Evolutionary conservation across 2,888 invertebrate genomes (phyloP).

Genomic region (Dicranocentrus wangi): DNA sequence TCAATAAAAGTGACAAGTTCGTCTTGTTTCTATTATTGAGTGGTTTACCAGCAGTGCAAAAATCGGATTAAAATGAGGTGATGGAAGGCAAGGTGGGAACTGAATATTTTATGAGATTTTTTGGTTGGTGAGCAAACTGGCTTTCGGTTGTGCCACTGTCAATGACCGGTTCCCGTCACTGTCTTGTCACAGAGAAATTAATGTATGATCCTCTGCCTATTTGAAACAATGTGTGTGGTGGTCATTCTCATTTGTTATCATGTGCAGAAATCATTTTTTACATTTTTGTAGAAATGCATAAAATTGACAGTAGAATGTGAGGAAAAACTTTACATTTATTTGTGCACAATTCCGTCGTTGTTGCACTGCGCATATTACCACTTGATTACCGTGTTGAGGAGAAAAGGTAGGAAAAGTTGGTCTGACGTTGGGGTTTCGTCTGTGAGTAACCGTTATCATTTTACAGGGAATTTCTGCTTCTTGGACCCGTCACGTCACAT

Average conservation of each 20-base stretch:
- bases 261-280: neutral
- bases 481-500: slow-evolving; percentile 41
- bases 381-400: neutral
- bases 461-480: neutral
- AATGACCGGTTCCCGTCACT: slow-evolving; percentile 32
- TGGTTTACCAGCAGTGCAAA: neutral
- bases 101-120: neutral
- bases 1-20: neutral
- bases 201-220: neutral
- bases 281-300: slow-evolving; percentile 11
- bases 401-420: neutral
- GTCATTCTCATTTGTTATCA: slow-evolving; percentile 11
- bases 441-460: slow-evolving; percentile 11
- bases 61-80: slow-evolving; percentile 28
- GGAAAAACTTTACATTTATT: neutral
- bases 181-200: slow-evolving; percentile 2
- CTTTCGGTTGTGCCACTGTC: neutral
- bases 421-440: neutral
- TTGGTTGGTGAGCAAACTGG: neutral
- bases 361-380: neutral
- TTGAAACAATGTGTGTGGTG: neutral
- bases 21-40: no score
- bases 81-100: neutral
- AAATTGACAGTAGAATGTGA: slow-evolving; percentile 32
- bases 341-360: neutral